Evolutionary conservation across 2,113 vertebrate genomes (phyloP), one percentile per base, ranked within the genome.

Genomic region (Anguilla japonica): DNA sequence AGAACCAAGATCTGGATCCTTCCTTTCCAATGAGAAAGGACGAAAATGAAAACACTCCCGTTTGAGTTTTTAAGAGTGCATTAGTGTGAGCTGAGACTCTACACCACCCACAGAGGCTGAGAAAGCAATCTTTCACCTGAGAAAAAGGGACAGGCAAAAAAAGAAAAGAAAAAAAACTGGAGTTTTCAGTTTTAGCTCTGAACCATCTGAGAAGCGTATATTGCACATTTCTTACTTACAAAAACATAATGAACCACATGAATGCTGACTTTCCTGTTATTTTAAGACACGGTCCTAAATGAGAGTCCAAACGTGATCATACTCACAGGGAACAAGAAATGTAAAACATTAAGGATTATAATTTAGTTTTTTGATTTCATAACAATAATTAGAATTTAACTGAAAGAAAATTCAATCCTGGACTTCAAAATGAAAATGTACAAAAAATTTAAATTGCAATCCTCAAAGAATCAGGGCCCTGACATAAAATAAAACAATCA

Each of bases 91-190:
- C 87, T 93, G 93, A 94, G 93, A 92, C 88, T 91, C 86, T 90
- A 93, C 92, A 93, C 88, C 90, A 90, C 89, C 87, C 89, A 71
- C 83, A n/a, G 67, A 91, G 92, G 93, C 93, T 91, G 46, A 90
- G 91, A 94, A 93, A 92, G 94, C 91, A 91, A 92, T 93, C 88
- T 92, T 91, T 92, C 93, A 95, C 94, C 94, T 93, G 94, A 95
- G 94, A 93, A 93, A 89, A 89, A 67, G 22, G 88, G 91, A 93
- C 91, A 86, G 91, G 92, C 91, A 91, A 90, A 88, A 81, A 56
- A 2, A 81, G 53, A 13, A 79, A 56, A 14, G 15, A 26, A 43
- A 85, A 20, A 0, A 18, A 22, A 87, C 57, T 89, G 89, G 91
- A 91, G 89, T 90, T 90, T 83, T 75, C 85, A 50, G 84, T 88